Base-by-base conservation (phyloP, 2,113 vertebrate species). In the Misgurnus mizolepis region DNA sequence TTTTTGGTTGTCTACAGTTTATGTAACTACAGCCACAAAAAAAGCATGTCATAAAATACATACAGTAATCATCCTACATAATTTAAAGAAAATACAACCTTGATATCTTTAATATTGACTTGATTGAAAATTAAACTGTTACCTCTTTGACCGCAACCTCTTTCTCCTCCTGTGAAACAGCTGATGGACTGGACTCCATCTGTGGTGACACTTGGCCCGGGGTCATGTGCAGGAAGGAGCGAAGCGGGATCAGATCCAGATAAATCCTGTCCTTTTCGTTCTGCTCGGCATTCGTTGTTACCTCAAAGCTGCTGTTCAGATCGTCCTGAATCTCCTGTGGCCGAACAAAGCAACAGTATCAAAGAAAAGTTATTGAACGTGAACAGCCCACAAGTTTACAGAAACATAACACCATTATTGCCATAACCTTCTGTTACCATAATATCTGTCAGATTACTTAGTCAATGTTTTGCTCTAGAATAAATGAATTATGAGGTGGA, bases 191-290 rank as follows among this genome's bases (percentile, higher is more conserved):
- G 9, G 39, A 69, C 45, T 85, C 80, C 83, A 1, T 55, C 6
- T 0, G 89, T 82, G 14, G 88, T 71, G 86, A 53, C 76, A 87
- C 88, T 3, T 45, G 81, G 0, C 85, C 87, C 0, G 80, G 6
- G 17, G 90, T 69, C 1, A 90, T 86, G 22, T 96, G 93, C 5
- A 98, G 91, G 84, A 96, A 95, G 47, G 95, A 96, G 80, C 92
- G 93, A 22, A 96, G 89, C 0, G 97, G 95, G 0, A 95, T 90
- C 47, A 98, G 94, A 85, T 98, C 97, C 88, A 98, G 92, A 89
- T 98, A 98, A 8, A 97, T 84, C 55, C 92, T 89, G 86, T 94
- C 92, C 5, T 95, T 94, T 14, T 82, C 65, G 2, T 94, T 92
- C n/a, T 85, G 87, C 4, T 94, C 92, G 0, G 11, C 0, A 8